Evolutionary conservation across 2,888 invertebrate genomes (phyloP), one percentile per base, ranked within the genome.

Genomic region (Anthoptus insignis): DNA sequence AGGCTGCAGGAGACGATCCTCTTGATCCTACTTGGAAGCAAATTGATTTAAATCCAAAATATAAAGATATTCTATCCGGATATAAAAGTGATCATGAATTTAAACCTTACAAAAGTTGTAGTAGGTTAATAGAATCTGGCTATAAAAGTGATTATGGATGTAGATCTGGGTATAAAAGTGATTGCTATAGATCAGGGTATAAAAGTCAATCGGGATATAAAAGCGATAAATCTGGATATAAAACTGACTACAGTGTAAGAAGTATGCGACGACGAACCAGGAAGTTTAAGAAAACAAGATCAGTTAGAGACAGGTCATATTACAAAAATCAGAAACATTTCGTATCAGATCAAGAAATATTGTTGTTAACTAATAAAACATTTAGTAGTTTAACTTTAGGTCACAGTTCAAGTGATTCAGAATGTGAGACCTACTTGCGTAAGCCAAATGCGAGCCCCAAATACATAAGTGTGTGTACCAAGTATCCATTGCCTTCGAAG

Each of bases 21-120:
- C 76, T 95, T n/a, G 95, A 95, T 80, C 95, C 95, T 0, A 93
- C 94, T 2, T 95, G 95, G 95, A 94, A 94, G 65, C 94, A 95
- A 84, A 95, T 95, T 42, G 95, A 95, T 80, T 88, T 95, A 2
- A 95, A 95, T 81, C 94, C 94, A 13, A 95, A 95, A 83, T 95
- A 95, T 78, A 94, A 94, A 53, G 94, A 94, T 73, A 93, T 95
- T 52, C 80, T 93, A 8, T 94, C 94, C 3, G 95, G 95, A 5
- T 95, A 95, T 72, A 94, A 94, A 86, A 95, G 95, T 77, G 95
- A 95, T 73, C 87, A 93, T 34, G 95, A 93, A 76, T 89, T 93
- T 65, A 93, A 93, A 67, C 91, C 91, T 1, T 93, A 91, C 71
- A 93, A 91, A 80, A 93, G 92, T 70, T 93, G 93, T 73, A 93